Evolutionary conservation across 2,797 vertebrate species (phyloP).

Genomic region (Nyctibius grandis): DNA sequence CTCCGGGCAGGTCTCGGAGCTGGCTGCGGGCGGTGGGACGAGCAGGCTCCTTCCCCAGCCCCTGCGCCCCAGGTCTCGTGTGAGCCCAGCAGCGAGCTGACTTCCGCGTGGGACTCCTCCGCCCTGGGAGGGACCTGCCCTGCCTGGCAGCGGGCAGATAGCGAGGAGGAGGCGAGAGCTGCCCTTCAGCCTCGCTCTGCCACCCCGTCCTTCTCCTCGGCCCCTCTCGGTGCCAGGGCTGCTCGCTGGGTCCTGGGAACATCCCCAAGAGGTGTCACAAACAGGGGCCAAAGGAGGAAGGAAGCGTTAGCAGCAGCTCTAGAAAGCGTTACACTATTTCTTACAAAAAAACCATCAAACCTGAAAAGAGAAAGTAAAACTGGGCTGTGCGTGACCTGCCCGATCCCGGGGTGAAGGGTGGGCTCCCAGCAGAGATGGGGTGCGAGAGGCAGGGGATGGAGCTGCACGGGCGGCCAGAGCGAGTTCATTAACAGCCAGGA

Average conservation of each 20-base stretch:
- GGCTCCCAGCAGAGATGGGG: not conserved
- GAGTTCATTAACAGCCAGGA: too few species aligned
- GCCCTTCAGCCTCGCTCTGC: not conserved
- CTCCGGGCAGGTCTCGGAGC: not conserved
- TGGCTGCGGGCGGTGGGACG: accelerated
- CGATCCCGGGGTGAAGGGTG: not conserved
- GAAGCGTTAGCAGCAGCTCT: not conserved
- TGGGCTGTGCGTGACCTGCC: not conserved
- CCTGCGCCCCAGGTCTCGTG: not conserved
- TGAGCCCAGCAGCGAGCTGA: not conserved
- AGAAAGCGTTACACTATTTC: not conserved
- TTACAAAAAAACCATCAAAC: too few species aligned
- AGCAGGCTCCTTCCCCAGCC: not conserved
- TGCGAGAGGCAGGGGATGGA: not conserved
- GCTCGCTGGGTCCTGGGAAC: too few species aligned
- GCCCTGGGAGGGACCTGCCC: not conserved
- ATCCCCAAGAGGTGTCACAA: not conserved
- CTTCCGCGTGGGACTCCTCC: slow-evolving; percentile 28
- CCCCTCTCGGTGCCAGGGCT: accelerated
- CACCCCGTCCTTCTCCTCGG: not conserved
- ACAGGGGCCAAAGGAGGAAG: not conserved
- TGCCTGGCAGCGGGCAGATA: not conserved
- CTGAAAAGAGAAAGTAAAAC: not conserved
- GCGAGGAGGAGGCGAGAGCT: not conserved
- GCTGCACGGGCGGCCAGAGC: not conserved